A percentile compares a stretch with the other conserved stretches of the same genome.
These are phyloP conservation scores for Brevimyrus niger DNA, from an alignment of 2,113 vertebrate genomes.

Conservation along the genomic window DNA sequence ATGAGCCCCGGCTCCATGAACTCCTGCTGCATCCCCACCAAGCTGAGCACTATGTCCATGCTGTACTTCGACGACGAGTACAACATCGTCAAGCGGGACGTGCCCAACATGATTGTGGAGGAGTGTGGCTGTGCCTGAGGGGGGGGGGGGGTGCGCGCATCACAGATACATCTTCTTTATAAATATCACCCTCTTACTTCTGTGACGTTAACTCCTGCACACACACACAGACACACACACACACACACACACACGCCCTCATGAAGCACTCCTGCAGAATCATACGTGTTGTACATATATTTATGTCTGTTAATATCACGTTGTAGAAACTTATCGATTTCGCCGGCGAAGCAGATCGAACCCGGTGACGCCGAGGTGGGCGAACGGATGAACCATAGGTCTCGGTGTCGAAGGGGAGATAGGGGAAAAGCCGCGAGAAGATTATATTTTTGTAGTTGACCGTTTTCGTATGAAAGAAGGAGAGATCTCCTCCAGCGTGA, in stretches of 20 bases:
- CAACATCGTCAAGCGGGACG: conserved; percentile 97
- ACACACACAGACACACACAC: conserved; percentile 34
- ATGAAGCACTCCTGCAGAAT: conserved; percentile 31
- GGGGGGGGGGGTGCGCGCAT: not conserved
- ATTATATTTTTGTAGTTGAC: conserved; percentile 59
- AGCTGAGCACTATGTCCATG: conserved; percentile 99
- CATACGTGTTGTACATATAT: conserved; percentile 48
- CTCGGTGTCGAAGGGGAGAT: conserved; percentile 33
- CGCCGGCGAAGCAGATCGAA: conserved; percentile 25
- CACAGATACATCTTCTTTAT: conserved; percentile 43
- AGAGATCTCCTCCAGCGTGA: conserved; percentile 41
- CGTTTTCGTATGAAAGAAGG: conserved; percentile 63
- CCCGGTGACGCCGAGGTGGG: conserved; percentile 20
- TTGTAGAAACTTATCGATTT: conserved; percentile 37
- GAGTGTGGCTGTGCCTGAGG: conserved; percentile 96
- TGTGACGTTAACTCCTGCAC: conserved; percentile 21
- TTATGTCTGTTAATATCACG: conserved; percentile 54
- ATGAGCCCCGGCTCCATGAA: conserved; percentile 92
- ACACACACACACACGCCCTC: conserved; percentile 36
- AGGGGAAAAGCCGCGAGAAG: conserved; percentile 56
- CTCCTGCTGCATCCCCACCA: conserved; percentile 99
- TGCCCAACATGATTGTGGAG: conserved; percentile 99
- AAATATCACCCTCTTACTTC: conserved; percentile 14
- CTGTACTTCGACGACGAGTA: conserved; percentile 99
- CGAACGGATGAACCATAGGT: conserved; percentile 1